Conservation (phyloP, 2,113 vertebrate species). For the Steatornis caripensis region DNA sequence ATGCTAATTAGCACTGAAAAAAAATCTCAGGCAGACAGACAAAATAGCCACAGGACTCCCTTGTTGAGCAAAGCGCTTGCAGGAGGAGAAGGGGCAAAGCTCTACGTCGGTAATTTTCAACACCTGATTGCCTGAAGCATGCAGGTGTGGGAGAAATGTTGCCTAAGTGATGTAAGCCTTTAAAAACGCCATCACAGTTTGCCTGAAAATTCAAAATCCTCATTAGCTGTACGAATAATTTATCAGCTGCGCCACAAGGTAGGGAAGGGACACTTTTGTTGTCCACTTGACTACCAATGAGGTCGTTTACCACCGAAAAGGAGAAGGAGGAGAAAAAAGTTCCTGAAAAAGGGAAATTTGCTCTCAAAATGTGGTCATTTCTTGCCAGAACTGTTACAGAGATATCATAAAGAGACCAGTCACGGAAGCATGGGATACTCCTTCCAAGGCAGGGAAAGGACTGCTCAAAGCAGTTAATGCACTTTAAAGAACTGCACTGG, state of each 20-base stretch:
- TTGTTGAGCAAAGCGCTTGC: constrained; percentile 26
- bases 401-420: constrained; percentile 29
- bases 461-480: constrained; percentile 20
- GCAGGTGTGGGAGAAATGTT: constrained; percentile 69
- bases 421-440: background rate
- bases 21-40: constrained; percentile 2
- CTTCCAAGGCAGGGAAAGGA: background rate
- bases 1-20: constrained; percentile 21
- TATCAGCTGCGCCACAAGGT: constrained; percentile 47
- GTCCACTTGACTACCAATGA: constrained; percentile 2
- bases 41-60: constrained; percentile 55
- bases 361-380: background rate
- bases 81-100: background rate
- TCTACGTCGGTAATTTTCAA: constrained; percentile 29
- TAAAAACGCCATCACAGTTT: constrained; percentile 44
- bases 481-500: background rate
- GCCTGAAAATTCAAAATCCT: constrained; percentile 60
- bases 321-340: background rate
- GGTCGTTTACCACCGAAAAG: background rate
- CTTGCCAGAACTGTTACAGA: constrained; percentile 28
- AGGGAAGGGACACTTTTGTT: constrained; percentile 57
- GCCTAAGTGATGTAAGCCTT: constrained; percentile 29
- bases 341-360: background rate
- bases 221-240: constrained; percentile 67
- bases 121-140: constrained; percentile 72